These are phyloP conservation scores for Malthinus flaveolus DNA, from an alignment of 2,888 invertebrate genomes.

Conservation along the genomic window DNA sequence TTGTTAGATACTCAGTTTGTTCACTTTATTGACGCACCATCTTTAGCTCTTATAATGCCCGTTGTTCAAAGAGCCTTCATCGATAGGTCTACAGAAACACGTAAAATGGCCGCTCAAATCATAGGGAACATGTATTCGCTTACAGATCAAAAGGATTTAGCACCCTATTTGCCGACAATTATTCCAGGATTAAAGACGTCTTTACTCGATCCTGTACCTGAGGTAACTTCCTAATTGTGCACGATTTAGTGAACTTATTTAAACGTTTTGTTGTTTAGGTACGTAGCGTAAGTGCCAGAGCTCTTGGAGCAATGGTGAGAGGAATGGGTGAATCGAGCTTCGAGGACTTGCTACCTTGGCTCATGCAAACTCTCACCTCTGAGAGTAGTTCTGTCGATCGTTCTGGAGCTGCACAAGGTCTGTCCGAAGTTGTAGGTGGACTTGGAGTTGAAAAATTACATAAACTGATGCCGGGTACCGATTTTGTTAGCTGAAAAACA, in stretches of 20 bases:
- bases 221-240: slow-evolving; percentile 59
- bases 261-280: slow-evolving; percentile 57
- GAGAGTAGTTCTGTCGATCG: slow-evolving; percentile 94
- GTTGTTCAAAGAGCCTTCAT: slow-evolving; percentile 97
- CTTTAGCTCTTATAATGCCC: slow-evolving; percentile 98
- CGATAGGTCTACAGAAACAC: slow-evolving; percentile 95
- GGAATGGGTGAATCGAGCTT: slow-evolving; percentile 97
- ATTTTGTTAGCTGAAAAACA: not conserved
- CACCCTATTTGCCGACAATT: slow-evolving; percentile 93
- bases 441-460: slow-evolving; percentile 93
- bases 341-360: slow-evolving; percentile 95
- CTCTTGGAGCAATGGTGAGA: slow-evolving; percentile 95
- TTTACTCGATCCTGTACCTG: slow-evolving; percentile 96
- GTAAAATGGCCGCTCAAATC: slow-evolving; percentile 99
- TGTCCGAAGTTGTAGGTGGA: slow-evolving; percentile 97
- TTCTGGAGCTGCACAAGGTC: slow-evolving; percentile 86
- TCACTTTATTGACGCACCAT: slow-evolving; percentile 98
- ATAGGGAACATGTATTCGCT: slow-evolving; percentile 99
- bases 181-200: slow-evolving; percentile 96
- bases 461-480: slow-evolving; percentile 86
- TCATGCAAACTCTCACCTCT: slow-evolving; percentile 96
- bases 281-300: slow-evolving; percentile 92
- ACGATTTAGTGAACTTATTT: not conserved
- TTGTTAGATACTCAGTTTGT: slow-evolving; percentile 96
- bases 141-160: slow-evolving; percentile 97